Base-by-base conservation (phyloP, 23 tunicate species). In the Corella eumyota region DNA sequence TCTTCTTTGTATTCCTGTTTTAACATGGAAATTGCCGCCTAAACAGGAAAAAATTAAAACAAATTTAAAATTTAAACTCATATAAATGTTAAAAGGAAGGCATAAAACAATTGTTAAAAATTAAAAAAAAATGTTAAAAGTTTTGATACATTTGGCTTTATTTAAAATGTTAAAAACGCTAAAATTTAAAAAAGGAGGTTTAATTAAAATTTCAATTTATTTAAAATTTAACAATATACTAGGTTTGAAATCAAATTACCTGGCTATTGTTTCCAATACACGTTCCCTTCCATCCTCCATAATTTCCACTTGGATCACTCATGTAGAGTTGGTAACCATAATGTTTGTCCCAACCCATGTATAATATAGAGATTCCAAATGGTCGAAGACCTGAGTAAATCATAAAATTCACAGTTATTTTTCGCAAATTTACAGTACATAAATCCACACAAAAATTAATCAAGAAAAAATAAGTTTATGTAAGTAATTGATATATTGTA, bases 241-340 rank as follows among this genome's bases (percentile, higher is more conserved):
- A n/a, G n/a, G n/a, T n/a, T n/a, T n/a, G n/a, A n/a, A 40, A 40
- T 11, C 48, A 40, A 40, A 25, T n/a, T 45, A 88, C 96, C 73
- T 92, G 98, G 34, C 98, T 92, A 59, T 81, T 92, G 47, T 81
- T 78, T 19, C 98, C 98, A 34, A 92, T 92, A 63, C 98, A 92
- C 1, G 98, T 92, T 15, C 95, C 98, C 60, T 91, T 91, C 98
- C 98, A 91, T 20, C 98, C 98, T 11, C 98, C 98, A 50, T 83
- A 91, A 53, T 91, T 91, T 1, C 98, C 98, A 65, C 92, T 81
- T 2, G 98, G 98, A 70, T 91, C 98, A 27, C 85, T 76, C 87
- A 85, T 92, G 59, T 91, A 91, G 4, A 91, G 71, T 60, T 91
- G 98, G 55, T 83, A 91, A 4, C 98, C 98, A 53, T 81, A 77